Evolutionary conservation across 2,888 invertebrate species (phyloP), one percentile per base, ranked within the genome.

Genomic region (Epicampocera succincta): DNA sequence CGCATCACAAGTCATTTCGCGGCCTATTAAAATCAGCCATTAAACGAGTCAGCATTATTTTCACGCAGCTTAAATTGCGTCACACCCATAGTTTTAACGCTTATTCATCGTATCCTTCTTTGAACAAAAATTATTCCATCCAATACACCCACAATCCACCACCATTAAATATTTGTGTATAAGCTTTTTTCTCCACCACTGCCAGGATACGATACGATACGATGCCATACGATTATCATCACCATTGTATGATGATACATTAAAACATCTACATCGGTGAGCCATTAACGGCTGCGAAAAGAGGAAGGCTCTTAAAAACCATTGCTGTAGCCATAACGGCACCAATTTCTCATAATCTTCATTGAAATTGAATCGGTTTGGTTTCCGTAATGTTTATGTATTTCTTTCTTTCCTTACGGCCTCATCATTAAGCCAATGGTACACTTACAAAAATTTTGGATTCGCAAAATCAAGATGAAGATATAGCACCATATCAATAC

Each of bases 1-100:
- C 76, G 72, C 80, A 80, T 84, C 82, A 71, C 83, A 83, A 83
- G 71, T 82, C 84, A 84, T 84, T 85, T 84, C 84, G 84, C 85
- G 84, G 85, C 84, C 85, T 84, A 85, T 84, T 83, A 84, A 85
- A 84, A 84, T 84, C 78, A 82, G 71, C 73, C 80, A 77, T 80
- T 76, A 83, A 83, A 79, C 75, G 79, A 79, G 83, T 83, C 79
- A 82, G 83, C 83, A 83, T 79, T 83, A 79, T 83, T 83, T 83
- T 75, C 78, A 79, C 79, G 75, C 78, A 79, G 75, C 75, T 83
- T 79, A 79, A 79, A 75, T 76, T 75, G 83, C 83, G 83, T 83
- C 83, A 83, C 83, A 83, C 83, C 83, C 83, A 83, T 58, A 82
- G 82, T 69, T 81, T 77, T 81, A 40, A 60, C 60, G 75, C 60